Percentiles rank a stretch among this genome's conserved stretches.
Conservation (phyloP, 2,888 invertebrate species). For the Drosophila multiciliata region DNA sequence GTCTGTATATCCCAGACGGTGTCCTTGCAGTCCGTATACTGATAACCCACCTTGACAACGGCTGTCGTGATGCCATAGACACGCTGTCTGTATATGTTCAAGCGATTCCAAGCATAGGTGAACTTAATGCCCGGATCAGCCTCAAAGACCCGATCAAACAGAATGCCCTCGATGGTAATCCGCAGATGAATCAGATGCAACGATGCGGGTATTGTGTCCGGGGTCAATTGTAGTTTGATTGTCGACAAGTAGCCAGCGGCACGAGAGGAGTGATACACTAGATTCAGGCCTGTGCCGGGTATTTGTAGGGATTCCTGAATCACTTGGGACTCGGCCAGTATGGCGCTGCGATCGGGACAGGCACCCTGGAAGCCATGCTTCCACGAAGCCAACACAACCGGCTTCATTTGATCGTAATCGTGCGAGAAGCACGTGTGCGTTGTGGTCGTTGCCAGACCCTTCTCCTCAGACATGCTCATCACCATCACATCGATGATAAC, state of each 20-base stretch:
- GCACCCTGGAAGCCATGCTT: slow-evolving; percentile 97
- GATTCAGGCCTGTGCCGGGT: slow-evolving; percentile 96
- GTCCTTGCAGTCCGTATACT: slow-evolving; percentile 95
- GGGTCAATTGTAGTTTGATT: slow-evolving; percentile 95
- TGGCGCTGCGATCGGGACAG: slow-evolving; percentile 96
- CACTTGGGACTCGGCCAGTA: slow-evolving; percentile 95
- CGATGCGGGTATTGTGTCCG: slow-evolving; percentile 91
- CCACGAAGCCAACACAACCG: slow-evolving; percentile 96
- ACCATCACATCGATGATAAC: slow-evolving; percentile 95
- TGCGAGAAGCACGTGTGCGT: slow-evolving; percentile 94
- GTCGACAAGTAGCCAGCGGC: slow-evolving; percentile 97
- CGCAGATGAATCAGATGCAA: slow-evolving; percentile 95
- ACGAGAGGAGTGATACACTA: slow-evolving; percentile 98
- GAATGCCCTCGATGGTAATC: slow-evolving; percentile 97
- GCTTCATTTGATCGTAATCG: slow-evolving; percentile 96
- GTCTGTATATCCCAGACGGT: slow-evolving; percentile 98
- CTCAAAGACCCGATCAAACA: slow-evolving; percentile 96
- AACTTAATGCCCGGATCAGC: slow-evolving; percentile 98
- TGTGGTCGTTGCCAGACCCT: slow-evolving; percentile 87
- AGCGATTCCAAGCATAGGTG: slow-evolving; percentile 98
- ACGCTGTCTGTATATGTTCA: slow-evolving; percentile 97
- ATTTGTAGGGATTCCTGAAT: slow-evolving; percentile 97
- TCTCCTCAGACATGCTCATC: slow-evolving; percentile 93
- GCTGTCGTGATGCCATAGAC: slow-evolving; percentile 98
- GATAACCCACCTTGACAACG: slow-evolving; percentile 97